A percentile compares a stretch with the other conserved stretches of the same genome.
Evolutionary conservation across 2,797 vertebrate species (phyloP).

Genomic region (Harpagifer antarcticus): DNA sequence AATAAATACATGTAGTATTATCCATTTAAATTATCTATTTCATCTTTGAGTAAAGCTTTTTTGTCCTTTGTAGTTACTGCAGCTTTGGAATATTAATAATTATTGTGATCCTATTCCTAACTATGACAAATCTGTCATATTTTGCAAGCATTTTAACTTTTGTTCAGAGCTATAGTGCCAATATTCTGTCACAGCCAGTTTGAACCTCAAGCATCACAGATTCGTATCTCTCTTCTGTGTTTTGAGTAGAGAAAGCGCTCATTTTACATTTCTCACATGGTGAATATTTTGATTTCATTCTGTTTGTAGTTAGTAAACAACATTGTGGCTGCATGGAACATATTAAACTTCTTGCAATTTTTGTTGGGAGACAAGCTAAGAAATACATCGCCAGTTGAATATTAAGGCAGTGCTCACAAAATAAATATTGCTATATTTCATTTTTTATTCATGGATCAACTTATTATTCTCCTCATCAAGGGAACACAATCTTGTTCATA

Average conservation of each 20-base stretch:
- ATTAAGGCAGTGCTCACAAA: slow-evolving; percentile 44
- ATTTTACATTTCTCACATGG: slow-evolving; percentile 54
- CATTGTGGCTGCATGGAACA: slow-evolving; percentile 37
- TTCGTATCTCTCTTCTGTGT: slow-evolving; percentile 24
- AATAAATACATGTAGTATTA: neutral
- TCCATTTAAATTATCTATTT: neutral
- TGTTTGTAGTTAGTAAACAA: slow-evolving; percentile 55
- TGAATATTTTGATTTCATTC: slow-evolving; percentile 55
- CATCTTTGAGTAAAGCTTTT: neutral
- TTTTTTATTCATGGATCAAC: slow-evolving; percentile 61
- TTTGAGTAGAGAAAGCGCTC: slow-evolving; percentile 32
- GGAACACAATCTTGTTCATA: slow-evolving; percentile 39
- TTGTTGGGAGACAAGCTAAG: slow-evolving; percentile 29
- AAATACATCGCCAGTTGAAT: slow-evolving; percentile 43
- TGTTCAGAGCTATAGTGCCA: slow-evolving; percentile 1
- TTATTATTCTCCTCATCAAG: slow-evolving; percentile 55
- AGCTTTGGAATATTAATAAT: neutral
- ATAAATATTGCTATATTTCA: slow-evolving; percentile 48
- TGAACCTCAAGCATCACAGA: slow-evolving; percentile 32
- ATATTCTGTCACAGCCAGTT: slow-evolving; percentile 19
- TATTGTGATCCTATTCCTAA: neutral
- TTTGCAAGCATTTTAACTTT: neutral
- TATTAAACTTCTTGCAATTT: slow-evolving; percentile 49
- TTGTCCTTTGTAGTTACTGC: neutral
- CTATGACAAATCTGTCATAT: neutral